Base-by-base conservation (phyloP, 2,888 invertebrate genomes). In the Helleia helle region DNA sequence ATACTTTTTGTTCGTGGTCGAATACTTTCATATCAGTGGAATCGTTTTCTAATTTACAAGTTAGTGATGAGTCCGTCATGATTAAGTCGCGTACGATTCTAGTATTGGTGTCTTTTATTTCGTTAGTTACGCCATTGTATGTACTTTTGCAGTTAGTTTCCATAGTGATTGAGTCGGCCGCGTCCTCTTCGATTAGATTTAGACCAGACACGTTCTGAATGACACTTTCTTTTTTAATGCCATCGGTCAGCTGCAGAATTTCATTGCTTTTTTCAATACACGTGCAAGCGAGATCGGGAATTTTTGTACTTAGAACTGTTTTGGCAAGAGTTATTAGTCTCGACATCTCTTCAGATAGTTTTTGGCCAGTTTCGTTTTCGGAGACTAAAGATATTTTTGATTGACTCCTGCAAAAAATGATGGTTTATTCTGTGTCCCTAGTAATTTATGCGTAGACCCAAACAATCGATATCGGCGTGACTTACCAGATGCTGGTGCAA, bases 301-400 rank as follows among this genome's bases (percentile, higher is more conserved):
- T 50, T 53, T 80, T 80, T 6, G 81, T 84, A 55, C 73, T 69
- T 14, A 84, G 67, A 40, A 84, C 80, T 38, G 83, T 75, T 52
- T 73, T 83, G 75, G 84, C 83, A 75, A 84, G 83, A 67, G 69
- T 77, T 43, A 80, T 80, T 50, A 84, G 56, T 58, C 83, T 67
- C 29, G 77, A 62, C 60, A 83, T 79, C 65, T 84, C 83, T 56
- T 80, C 79, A 2, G 68, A 67, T 15, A 84, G 65, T 55, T 81
- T 83, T 39, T 65, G 61, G 3, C 64, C 54, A 17, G 64, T 58
- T 37, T 80, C 77, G 38, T 62, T 62, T 54, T 77, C 76, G 30
- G 69, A 56, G n/a, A 65, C 59, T 29, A 79, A 58, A 18, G 68
- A 67, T 44, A 73, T 49, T 56, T 75, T 79, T 1, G 80, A 72